A percentile compares a stretch with the other conserved stretches of the same genome.
Evolutionary conservation across 1,140 invertebrate genomes (phyloP).

Genomic region (Euschistus heros): DNA sequence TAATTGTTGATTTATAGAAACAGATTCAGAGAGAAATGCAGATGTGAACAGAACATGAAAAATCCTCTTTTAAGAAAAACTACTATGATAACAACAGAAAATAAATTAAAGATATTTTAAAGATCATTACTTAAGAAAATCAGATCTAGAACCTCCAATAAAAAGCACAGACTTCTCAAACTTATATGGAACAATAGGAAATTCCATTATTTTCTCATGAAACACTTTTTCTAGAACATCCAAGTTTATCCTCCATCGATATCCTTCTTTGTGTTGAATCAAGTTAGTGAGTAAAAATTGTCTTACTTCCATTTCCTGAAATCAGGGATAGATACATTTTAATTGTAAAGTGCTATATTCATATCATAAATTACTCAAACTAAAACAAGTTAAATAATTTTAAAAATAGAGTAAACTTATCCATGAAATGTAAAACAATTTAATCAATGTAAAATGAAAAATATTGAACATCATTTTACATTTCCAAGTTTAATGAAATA

Average conservation of each 20-base stretch:
- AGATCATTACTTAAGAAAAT: constrained; percentile 58
- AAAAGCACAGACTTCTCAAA: constrained; percentile 66
- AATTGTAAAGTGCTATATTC: no score
- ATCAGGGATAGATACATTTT: not conserved
- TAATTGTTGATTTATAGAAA: no score
- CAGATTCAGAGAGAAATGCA: no score
- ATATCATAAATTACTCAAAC: not conserved
- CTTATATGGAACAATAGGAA: constrained; percentile 42
- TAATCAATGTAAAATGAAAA: not conserved
- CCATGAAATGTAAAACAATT: not conserved
- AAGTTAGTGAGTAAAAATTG: constrained; percentile 74
- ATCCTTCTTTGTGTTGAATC: constrained; percentile 48
- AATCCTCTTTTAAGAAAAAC: no score
- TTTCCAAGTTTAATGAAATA: not conserved
- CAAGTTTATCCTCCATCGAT: constrained; percentile 64
- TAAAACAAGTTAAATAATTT: not conserved
- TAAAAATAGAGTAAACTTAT: not conserved
- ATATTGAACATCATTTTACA: not conserved
- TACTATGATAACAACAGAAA: no score
- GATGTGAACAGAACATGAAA: no score
- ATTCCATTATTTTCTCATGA: constrained; percentile 46
- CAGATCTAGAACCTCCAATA: constrained; percentile 65
- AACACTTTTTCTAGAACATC: constrained; percentile 52
- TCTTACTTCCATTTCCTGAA: constrained; percentile 38
- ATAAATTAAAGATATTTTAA: not conserved